A percentile compares a stretch with the other conserved stretches of the same genome.
Conservation (phyloP, 2,888 invertebrate species). For the Drosophila borealis region DNA sequence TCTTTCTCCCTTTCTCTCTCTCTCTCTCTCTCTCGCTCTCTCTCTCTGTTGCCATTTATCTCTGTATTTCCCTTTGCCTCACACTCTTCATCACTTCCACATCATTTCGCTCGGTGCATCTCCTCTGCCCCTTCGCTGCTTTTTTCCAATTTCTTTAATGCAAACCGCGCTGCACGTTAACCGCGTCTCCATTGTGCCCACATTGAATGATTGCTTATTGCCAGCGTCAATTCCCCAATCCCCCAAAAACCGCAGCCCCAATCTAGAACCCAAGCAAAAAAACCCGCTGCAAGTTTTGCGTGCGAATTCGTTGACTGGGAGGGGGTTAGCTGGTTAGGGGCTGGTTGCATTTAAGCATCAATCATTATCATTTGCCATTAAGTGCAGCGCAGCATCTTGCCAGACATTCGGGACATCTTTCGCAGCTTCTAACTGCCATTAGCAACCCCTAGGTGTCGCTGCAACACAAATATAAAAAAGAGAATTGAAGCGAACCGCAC, state of each 20-base stretch:
- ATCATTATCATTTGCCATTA: constrained; percentile 80
- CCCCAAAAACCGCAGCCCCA: not conserved
- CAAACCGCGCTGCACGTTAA: constrained; percentile 25
- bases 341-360: constrained; percentile 68
- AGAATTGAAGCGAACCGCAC: constrained; percentile 10
- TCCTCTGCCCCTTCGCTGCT: not conserved
- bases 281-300: constrained; percentile 29
- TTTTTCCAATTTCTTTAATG: constrained; percentile 64
- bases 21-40: not conserved
- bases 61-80: not conserved
- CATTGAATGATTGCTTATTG: constrained; percentile 78
- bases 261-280: not conserved
- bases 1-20: not conserved
- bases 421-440: constrained; percentile 56
- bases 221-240: constrained; percentile 19
- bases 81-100: constrained; percentile 4
- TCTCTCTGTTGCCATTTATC: no score
- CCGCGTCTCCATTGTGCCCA: constrained; percentile 37
- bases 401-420: constrained; percentile 29
- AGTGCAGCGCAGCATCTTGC: constrained; percentile 61
- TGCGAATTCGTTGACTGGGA: constrained; percentile 26
- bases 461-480: constrained; percentile 15
- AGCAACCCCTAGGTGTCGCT: constrained; percentile 70
- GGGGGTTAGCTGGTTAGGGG: not conserved
- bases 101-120: constrained; percentile 26